Evolutionary conservation across 1,140 invertebrate genomes (phyloP).

Genomic region (Psix sp.): DNA sequence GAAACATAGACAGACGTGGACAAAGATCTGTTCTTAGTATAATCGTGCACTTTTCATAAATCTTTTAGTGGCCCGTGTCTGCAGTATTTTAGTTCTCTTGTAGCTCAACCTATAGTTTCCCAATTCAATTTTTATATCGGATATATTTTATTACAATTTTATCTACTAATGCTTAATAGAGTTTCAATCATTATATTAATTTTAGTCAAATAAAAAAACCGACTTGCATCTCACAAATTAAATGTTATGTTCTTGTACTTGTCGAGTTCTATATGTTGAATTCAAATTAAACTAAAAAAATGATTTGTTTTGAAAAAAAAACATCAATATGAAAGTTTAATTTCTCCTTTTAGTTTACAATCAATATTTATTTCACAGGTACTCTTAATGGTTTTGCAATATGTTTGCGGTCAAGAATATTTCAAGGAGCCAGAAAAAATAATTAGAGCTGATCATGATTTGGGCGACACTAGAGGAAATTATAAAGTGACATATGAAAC

Average conservation of each 20-base stretch:
- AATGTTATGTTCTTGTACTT: too few relatives aligned
- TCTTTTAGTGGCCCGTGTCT: constrained; percentile 7
- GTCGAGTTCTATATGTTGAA: too few relatives aligned
- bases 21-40: constrained; percentile 17
- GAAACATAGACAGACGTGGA: constrained; percentile 5
- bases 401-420: constrained; percentile 62
- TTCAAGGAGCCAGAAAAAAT: constrained; percentile 73
- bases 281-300: not conserved
- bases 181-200: too few relatives aligned
- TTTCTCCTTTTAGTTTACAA: too few relatives aligned
- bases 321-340: not conserved
- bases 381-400: constrained; percentile 18
- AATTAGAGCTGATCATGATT: constrained; percentile 64
- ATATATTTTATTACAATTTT: too few relatives aligned
- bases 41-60: constrained; percentile 15
- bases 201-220: too few relatives aligned
- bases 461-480: constrained; percentile 71
- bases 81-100: too few relatives aligned
- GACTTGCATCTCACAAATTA: too few relatives aligned
- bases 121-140: too few relatives aligned
- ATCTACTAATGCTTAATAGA: too few relatives aligned
- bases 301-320: not conserved
- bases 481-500: constrained; percentile 75
- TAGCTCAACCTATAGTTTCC: too few relatives aligned
- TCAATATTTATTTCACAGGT: constrained; percentile 35